phyloP scores from a whole-genome alignment of 1,140 invertebrate species.

The Drosophila miranda region DNA sequence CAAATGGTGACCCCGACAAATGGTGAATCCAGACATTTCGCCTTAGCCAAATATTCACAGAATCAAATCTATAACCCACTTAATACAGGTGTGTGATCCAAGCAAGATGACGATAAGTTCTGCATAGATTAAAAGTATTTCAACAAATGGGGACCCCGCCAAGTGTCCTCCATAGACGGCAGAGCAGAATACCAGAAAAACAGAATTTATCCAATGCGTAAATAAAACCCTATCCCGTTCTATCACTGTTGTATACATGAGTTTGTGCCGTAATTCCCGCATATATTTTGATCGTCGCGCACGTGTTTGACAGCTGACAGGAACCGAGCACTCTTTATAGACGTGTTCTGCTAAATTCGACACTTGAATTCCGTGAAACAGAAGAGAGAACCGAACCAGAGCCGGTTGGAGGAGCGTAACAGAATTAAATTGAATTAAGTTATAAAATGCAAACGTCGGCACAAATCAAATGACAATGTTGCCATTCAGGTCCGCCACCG shows the following conservation, averaged over 20 bases:
- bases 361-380: slow-evolving; percentile 42
- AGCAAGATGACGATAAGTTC: too few relatives aligned
- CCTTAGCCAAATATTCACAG: too few relatives aligned
- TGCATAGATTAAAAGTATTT: not conserved
- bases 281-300: slow-evolving; percentile 32
- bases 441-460: slow-evolving; percentile 72
- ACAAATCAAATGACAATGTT: slow-evolving; percentile 74
- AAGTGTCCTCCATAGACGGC: too few relatives aligned
- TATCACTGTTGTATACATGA: slow-evolving; percentile 12
- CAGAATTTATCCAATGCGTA: not conserved
- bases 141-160: not conserved
- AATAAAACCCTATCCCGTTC: not conserved
- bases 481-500: slow-evolving; percentile 4
- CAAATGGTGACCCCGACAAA: not conserved
- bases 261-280: slow-evolving; percentile 14
- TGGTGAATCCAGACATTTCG: too few relatives aligned
- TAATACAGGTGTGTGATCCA: too few relatives aligned
- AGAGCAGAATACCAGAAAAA: too few relatives aligned
- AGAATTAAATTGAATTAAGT: slow-evolving; percentile 76
- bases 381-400: slow-evolving; percentile 2
- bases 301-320: slow-evolving; percentile 42
- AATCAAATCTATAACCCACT: too few relatives aligned
- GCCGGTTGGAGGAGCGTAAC: slow-evolving; percentile 2
- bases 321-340: slow-evolving; percentile 30
- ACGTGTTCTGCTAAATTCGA: slow-evolving; percentile 74